Conservation (phyloP, 2,797 vertebrate species). For the Pygocentrus nattereri region DNA sequence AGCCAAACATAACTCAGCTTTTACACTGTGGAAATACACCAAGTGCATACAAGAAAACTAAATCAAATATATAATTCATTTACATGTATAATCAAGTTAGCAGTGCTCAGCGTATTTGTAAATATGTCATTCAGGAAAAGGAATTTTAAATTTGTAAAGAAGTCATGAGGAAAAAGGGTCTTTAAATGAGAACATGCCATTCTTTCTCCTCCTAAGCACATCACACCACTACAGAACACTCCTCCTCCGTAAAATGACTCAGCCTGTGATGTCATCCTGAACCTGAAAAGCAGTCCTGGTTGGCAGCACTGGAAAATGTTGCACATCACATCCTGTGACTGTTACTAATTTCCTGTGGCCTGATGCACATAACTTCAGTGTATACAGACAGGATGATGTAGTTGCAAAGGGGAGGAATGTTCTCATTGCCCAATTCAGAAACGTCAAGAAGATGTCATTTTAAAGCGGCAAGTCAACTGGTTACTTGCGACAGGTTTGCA, state of each 20-base stretch:
- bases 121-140: too few species aligned
- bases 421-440: background rate
- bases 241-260: background rate
- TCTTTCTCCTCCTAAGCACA: background rate
- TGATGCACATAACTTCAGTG: background rate
- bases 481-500: slow-evolving; percentile 6
- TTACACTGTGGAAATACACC: background rate
- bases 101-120: background rate
- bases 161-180: too few species aligned
- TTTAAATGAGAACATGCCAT: background rate
- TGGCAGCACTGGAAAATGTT: background rate
- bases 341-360: background rate
- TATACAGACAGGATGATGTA: background rate
- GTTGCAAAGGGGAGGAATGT: background rate
- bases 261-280: slow-evolving; percentile 31
- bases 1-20: background rate
- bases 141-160: too few species aligned
- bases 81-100: background rate
- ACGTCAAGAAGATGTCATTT: background rate
- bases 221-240: background rate
- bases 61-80: background rate
- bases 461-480: background rate
- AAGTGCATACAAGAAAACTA: background rate
- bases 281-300: background rate
- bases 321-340: slow-evolving; percentile 46